Evolutionary conservation across 2,113 vertebrate species (phyloP).

Genomic region (Carettochelys insculpta): DNA sequence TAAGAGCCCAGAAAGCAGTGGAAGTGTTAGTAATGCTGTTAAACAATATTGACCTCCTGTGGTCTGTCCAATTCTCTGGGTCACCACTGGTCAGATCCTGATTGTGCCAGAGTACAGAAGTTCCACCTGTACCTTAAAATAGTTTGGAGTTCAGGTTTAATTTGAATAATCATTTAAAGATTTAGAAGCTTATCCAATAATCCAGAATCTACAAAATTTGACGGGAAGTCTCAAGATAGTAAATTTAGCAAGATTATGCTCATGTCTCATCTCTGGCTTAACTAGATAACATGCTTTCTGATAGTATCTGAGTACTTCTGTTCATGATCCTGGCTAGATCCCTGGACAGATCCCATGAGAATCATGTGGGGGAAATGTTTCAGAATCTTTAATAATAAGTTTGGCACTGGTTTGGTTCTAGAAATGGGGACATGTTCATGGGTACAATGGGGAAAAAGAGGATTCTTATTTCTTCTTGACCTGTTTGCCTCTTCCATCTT

Average conservation of each 20-base stretch:
- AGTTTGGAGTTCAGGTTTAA: background rate
- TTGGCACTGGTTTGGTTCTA: background rate
- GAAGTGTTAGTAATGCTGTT: too few relatives aligned
- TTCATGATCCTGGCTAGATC: background rate
- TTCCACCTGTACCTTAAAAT: background rate
- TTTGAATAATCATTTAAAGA: background rate
- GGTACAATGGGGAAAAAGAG: background rate
- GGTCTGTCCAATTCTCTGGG: too few relatives aligned
- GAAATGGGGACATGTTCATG: background rate
- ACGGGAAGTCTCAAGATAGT: background rate
- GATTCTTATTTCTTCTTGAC: background rate
- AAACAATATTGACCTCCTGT: too few relatives aligned
- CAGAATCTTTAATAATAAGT: background rate
- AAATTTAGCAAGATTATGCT: background rate
- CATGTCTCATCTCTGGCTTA: background rate
- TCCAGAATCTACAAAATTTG: background rate
- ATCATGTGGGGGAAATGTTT: background rate
- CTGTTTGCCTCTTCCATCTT: background rate
- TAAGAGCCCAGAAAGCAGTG: too few relatives aligned
- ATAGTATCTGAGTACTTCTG: background rate
- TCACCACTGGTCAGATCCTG: too few relatives aligned
- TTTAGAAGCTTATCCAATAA: background rate
- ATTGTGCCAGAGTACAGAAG: too few relatives aligned
- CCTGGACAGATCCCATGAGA: background rate
- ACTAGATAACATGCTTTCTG: background rate